Percentiles rank a stretch among this genome's conserved stretches.
phyloP scores from a whole-genome alignment of 2,797 vertebrate genomes.

The Syncerus caffer region DNA sequence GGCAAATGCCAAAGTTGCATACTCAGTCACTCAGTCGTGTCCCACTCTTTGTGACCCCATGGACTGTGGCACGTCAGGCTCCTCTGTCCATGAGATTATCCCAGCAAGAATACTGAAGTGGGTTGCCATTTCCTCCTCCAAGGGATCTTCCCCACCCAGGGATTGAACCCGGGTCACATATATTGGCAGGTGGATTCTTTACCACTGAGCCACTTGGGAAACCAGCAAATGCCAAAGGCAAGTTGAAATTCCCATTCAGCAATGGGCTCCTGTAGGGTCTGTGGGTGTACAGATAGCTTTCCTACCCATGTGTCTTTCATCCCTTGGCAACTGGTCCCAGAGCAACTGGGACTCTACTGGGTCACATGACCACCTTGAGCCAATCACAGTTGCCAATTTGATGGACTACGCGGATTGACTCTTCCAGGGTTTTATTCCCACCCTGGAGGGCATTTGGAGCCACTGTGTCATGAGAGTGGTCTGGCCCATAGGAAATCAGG shows the following conservation, averaged over 20 bases:
- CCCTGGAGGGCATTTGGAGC: no score
- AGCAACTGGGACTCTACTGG: no score
- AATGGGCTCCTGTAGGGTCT: neutral
- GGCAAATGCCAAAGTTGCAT: neutral
- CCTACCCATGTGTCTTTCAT: no score
- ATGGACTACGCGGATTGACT: neutral
- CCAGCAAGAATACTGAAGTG: neutral
- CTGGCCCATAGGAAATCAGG: neutral
- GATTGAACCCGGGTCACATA: neutral
- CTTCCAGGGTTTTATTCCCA: neutral
- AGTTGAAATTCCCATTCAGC: neutral
- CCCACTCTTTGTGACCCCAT: neutral
- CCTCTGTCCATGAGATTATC: neutral
- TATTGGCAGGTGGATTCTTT: neutral
- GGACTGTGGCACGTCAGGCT: neutral
- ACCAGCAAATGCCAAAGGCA: neutral
- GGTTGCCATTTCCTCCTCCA: neutral
- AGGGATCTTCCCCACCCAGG: neutral
- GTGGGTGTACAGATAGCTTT: neutral
- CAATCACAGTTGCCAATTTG: neutral
- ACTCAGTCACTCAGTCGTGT: neutral
- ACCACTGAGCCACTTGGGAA: neutral
- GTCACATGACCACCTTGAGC: neutral
- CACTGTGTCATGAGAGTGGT: accelerated
- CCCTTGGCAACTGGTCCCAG: neutral